Base-by-base conservation (phyloP, 2,888 invertebrate genomes). In the Cylindroiulus punctatus region DNA sequence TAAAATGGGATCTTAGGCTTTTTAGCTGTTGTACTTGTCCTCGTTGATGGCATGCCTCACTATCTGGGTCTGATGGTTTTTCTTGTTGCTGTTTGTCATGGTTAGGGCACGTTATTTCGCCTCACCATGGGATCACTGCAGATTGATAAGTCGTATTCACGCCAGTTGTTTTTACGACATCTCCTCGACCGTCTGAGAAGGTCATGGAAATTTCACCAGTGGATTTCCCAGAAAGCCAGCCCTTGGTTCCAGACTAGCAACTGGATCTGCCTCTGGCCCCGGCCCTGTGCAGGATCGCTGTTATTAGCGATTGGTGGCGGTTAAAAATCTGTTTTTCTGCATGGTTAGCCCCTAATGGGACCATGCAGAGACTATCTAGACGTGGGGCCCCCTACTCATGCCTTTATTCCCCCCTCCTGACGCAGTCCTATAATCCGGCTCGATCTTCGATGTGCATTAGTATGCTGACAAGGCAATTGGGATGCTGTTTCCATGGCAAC, bases 401-500 rank as follows among this genome's bases (percentile, higher is more conserved):
- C 40, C 26, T 44, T 40, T 83, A 36, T 83, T 83, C 40, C 14
- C 42, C 83, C 83, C 42, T 40, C 42, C 83, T 83, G 40, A 7
- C 17, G 30, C 76, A 76, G 76, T 76, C 76, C 30, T 76, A 4
- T 76, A 76, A 76, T 76, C 76, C 76, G 14, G 40, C 44, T n/a
- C 83, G 22, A 83, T 44, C 83, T 44, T 83, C 83, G 44, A 83
- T 40, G 42, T 83, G 44, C 83, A 83, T 83, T 83, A 83, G 83
- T 83, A 83, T 83, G 83, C 83, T 83, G 83, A 83, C 83, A 83
- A 42, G 40, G 83, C 83, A 83, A 83, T 83, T 83, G 83, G 83
- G 83, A 83, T 83, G 83, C 44, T 5, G 83, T 83, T 83, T 22
- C 83, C 83, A 83, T 83, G 83, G 40, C 44, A 42, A 83, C 83